Percentiles rank a stretch among this genome's conserved stretches.
Conservation (phyloP, 2,797 vertebrate species). For the Hipposideros larvatus region DNA sequence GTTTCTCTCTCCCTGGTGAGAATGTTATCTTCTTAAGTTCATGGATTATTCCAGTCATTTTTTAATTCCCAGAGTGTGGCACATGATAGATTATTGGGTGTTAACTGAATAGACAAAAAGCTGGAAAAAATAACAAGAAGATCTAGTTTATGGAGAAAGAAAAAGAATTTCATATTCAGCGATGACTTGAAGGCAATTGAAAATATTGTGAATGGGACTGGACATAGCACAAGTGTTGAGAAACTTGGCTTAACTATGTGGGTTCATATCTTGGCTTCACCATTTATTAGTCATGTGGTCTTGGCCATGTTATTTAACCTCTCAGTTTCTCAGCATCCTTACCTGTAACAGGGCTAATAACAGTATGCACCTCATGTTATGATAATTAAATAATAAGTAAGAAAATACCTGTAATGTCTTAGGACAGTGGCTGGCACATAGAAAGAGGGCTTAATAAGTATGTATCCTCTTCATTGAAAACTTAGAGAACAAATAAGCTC, state of each 20-base stretch:
- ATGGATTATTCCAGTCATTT: not conserved
- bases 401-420: conserved; percentile 17
- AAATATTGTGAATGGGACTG: not conserved
- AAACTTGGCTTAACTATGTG: not conserved
- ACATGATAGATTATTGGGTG: not conserved
- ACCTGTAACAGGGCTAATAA: not conserved
- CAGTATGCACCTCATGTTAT: not conserved
- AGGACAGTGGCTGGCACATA: not conserved
- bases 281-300: not conserved
- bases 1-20: not conserved
- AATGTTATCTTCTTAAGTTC: not conserved
- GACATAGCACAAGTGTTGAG: not conserved
- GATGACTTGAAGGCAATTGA: not conserved
- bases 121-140: not conserved
- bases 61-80: not conserved
- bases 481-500: conserved; percentile 2
- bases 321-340: not conserved
- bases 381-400: conserved; percentile 47
- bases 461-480: not conserved
- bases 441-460: not conserved
- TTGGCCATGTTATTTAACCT: not conserved
- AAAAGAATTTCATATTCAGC: not conserved
- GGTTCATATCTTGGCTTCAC: not conserved
- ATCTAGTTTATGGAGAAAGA: not conserved
- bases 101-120: conserved; percentile 15